Evolutionary conservation across 2,888 invertebrate species (phyloP).

Genomic region (Volucella inanis): DNA sequence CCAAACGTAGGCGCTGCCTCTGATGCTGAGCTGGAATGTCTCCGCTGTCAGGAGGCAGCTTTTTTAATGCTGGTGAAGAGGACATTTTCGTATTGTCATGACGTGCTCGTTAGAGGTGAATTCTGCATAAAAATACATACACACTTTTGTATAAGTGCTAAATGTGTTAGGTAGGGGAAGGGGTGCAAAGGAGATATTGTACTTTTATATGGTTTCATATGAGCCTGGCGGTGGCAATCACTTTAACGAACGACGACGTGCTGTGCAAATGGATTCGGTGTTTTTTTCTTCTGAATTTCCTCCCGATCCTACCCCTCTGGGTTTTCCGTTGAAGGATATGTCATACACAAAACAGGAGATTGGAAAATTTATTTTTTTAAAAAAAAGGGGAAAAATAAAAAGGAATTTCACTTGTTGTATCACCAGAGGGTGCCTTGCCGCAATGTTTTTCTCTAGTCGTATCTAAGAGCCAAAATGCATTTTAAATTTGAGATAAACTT

Average conservation of each 20-base stretch:
- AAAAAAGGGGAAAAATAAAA: neutral
- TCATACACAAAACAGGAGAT: conserved; percentile 70
- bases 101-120: conserved; percentile 72
- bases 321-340: conserved; percentile 31
- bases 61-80: conserved; percentile 54
- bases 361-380: conserved; percentile 69
- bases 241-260: conserved; percentile 72
- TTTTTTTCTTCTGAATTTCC: conserved; percentile 23
- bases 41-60: conserved; percentile 49
- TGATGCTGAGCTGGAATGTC: conserved; percentile 40
- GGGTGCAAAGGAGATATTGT: neutral
- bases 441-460: neutral
- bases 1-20: conserved; percentile 25
- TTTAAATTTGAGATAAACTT: conserved; percentile 13
- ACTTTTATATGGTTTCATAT: conserved; percentile 36
- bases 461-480: conserved; percentile 27
- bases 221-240: conserved; percentile 65
- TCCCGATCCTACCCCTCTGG: neutral
- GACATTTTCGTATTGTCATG: conserved; percentile 60
- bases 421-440: neutral
- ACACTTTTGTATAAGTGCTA: neutral
- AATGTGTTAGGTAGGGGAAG: neutral
- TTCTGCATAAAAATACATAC: conserved; percentile 52
- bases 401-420: conserved; percentile 34
- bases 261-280: conserved; percentile 72